phyloP scores from a whole-genome alignment of 2,888 invertebrate species.

The Dichetophora obliterata region DNA sequence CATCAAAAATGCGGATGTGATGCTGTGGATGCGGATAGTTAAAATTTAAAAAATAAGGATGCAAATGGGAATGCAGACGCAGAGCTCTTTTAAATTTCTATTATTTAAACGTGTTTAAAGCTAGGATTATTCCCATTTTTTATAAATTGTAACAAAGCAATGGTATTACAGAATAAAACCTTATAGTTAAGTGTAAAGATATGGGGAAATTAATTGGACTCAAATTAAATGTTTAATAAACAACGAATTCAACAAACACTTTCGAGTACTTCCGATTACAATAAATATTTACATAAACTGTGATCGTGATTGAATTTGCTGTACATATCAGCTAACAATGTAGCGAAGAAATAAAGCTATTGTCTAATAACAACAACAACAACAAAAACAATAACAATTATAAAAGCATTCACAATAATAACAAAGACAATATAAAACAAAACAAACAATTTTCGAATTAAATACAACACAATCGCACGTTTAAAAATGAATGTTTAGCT shows the following conservation, averaged over 20 bases:
- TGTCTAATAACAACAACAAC: conserved; percentile 7
- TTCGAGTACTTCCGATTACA: background rate
- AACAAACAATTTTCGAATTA: conserved; percentile 41
- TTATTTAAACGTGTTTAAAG: too few species aligned
- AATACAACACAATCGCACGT: conserved; percentile 24
- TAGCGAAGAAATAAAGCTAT: background rate
- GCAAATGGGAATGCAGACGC: too few species aligned
- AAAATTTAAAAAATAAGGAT: too few species aligned
- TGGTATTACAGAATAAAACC: too few species aligned
- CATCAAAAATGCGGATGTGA: too few species aligned
- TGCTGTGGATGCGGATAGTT: too few species aligned
- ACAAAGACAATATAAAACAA: conserved; percentile 22
- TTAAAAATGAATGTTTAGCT: background rate
- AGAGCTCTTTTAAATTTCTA: too few species aligned
- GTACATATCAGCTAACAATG: conserved; percentile 1
- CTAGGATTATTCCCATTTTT: too few species aligned
- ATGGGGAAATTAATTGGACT: too few species aligned
- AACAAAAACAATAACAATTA: background rate
- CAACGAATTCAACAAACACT: background rate
- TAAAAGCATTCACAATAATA: conserved; percentile 22
- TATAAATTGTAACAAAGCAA: too few species aligned
- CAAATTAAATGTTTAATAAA: background rate
- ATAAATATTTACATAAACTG: background rate
- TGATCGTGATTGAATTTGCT: conserved; percentile 5
- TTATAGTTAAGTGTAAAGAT: too few species aligned